Evolutionary conservation across 30 jellyfish, hydroid and myxozoan species (phyloP).

Genomic region (Aurelia sp.): DNA sequence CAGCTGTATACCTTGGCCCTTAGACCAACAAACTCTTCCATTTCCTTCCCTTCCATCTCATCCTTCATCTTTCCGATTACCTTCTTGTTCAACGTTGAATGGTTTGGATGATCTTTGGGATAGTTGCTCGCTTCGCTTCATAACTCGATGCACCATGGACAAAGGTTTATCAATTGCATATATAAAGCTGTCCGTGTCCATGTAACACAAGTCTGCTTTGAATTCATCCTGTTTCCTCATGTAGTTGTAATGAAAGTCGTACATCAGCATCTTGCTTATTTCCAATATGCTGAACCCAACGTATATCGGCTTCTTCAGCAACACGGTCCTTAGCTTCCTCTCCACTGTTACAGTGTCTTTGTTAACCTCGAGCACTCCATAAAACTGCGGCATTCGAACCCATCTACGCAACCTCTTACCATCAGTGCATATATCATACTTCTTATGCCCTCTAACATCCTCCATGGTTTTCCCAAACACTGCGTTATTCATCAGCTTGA

Average conservation of each 20-base stretch:
- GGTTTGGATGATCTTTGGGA: neutral
- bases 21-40: conserved; percentile 22
- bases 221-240: too few species aligned
- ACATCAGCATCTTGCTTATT: conserved; percentile 38
- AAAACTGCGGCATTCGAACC: neutral
- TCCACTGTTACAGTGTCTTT: conserved; percentile 12
- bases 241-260: conserved; percentile 42
- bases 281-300: conserved; percentile 27
- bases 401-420: neutral
- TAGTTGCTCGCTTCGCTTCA: neutral
- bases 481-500: conserved; percentile 16
- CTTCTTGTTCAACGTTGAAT: conserved; percentile 8
- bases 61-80: conserved; percentile 31
- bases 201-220: too few species aligned
- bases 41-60: neutral
- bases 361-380: neutral
- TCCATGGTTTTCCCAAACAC: neutral
- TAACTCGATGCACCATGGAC: too few species aligned
- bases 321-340: neutral
- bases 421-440: neutral
- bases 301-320: conserved; percentile 21
- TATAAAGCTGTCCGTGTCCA: too few species aligned
- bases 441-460: neutral
- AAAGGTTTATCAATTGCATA: too few species aligned
- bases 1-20: conserved; percentile 19